phyloP scores from a whole-genome alignment of 2,888 invertebrate species.

The Drosophila kuntzei region DNA sequence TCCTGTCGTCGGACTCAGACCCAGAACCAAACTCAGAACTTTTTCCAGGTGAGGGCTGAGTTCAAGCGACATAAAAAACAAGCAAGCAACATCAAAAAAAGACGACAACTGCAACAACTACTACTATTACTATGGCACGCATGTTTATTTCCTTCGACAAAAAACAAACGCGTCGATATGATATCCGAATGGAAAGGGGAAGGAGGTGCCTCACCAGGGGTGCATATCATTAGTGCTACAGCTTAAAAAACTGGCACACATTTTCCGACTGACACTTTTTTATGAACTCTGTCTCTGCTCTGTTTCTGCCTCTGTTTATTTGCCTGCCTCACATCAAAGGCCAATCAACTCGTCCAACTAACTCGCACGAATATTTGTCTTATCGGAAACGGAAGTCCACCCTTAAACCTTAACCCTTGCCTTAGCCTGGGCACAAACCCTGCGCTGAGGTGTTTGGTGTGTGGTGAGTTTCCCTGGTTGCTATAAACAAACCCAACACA shows the following conservation, averaged over 20 bases:
- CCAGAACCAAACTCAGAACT: slow-evolving; percentile 4
- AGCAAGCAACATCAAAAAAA: slow-evolving; percentile 57
- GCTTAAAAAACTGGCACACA: slow-evolving; percentile 68
- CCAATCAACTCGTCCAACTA: slow-evolving; percentile 67
- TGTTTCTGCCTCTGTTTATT: slow-evolving; percentile 11
- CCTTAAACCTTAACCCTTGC: slow-evolving; percentile 50
- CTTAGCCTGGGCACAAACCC: slow-evolving; percentile 49
- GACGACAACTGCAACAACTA: slow-evolving; percentile 59
- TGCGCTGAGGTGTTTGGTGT: slow-evolving; percentile 40
- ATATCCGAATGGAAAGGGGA: slow-evolving; percentile 46
- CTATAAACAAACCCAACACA: slow-evolving; percentile 34
- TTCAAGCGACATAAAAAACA: slow-evolving; percentile 42
- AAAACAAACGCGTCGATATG: slow-evolving; percentile 59
- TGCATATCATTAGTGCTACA: slow-evolving; percentile 82
- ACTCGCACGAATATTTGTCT: slow-evolving; percentile 46
- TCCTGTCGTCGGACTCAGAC: slow-evolving; percentile 49
- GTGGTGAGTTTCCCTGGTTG: slow-evolving; percentile 40
- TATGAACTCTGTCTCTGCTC: slow-evolving; percentile 21
- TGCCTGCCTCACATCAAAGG: slow-evolving; percentile 73
- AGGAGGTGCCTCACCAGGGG: slow-evolving; percentile 66
- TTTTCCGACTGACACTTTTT: slow-evolving; percentile 75
- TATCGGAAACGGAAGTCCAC: slow-evolving; percentile 76
- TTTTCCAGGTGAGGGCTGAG: slow-evolving; percentile 68
- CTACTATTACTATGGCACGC: slow-evolving; percentile 59
- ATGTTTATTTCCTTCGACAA: slow-evolving; percentile 71